Evolutionary conservation across 2,888 invertebrate species (phyloP).

Genomic region (Adela reaumurella): DNA sequence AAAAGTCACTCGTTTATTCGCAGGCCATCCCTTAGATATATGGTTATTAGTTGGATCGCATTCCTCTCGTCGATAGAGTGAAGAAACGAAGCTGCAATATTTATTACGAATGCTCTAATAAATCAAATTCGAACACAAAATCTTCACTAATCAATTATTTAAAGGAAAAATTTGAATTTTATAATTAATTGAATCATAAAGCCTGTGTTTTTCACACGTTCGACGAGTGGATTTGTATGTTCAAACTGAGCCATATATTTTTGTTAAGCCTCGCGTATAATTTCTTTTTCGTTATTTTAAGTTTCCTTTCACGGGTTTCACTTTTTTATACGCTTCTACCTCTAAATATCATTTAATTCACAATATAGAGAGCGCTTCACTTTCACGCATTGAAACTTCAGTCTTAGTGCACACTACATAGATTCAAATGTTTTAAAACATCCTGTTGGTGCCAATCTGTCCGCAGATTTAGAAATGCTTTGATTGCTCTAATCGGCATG

Average conservation of each 20-base stretch:
- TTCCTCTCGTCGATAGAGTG: no score
- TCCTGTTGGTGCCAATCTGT: no score
- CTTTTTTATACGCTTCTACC: background rate
- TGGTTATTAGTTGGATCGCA: background rate
- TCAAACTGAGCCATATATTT: background rate
- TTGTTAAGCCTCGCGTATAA: background rate
- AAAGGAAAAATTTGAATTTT: no score
- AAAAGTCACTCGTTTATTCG: conserved; percentile 36
- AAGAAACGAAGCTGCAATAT: no score
- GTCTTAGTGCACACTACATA: background rate
- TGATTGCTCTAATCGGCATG: background rate
- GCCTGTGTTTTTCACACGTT: background rate
- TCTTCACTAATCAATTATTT: no score
- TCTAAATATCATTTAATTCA: background rate
- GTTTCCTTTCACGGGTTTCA: background rate
- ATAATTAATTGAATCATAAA: no score
- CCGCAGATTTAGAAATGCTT: background rate
- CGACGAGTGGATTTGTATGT: background rate
- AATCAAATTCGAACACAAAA: no score
- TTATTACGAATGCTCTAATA: no score
- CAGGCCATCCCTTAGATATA: background rate
- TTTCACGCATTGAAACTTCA: background rate
- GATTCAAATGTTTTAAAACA: background rate
- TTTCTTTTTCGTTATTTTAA: background rate
- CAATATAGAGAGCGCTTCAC: background rate